A percentile compares a stretch with the other conserved stretches of the same genome.
These are phyloP conservation scores for Cataglyphis rosenhaueri DNA, from an alignment of 2,888 invertebrate genomes.

Conservation along the genomic window DNA sequence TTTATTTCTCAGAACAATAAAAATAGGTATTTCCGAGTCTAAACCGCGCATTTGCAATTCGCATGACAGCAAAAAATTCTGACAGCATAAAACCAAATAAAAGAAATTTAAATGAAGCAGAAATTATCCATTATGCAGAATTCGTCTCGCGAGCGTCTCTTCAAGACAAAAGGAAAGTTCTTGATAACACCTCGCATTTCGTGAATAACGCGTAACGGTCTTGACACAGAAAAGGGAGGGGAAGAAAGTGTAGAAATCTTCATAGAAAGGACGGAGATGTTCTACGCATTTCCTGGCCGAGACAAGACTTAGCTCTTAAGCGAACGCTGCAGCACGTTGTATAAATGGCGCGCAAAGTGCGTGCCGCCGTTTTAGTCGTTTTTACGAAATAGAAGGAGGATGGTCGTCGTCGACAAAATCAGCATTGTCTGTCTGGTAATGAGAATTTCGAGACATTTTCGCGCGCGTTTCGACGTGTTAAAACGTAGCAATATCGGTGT, in stretches of 20 bases:
- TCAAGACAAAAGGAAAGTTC: constrained; percentile 50
- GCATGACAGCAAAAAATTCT: background rate
- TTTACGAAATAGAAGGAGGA: constrained; percentile 57
- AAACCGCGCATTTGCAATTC: background rate
- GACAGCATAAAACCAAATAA: constrained; percentile 4
- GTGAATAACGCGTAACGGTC: constrained; percentile 35
- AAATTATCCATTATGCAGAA: constrained; percentile 33
- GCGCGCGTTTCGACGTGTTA: background rate
- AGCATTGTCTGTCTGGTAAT: constrained; percentile 64
- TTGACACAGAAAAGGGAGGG: constrained; percentile 49
- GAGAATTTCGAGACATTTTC: constrained; percentile 23
- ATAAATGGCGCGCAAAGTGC: constrained; percentile 71
- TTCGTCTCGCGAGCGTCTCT: constrained; percentile 23
- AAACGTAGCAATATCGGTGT: background rate
- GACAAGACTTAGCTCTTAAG: constrained; percentile 78
- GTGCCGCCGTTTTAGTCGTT: constrained; percentile 65
- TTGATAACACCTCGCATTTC: constrained; percentile 47
- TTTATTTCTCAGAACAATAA: background rate
- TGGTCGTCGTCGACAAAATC: constrained; percentile 45
- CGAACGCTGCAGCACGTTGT: constrained; percentile 54
- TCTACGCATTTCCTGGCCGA: constrained; percentile 72
- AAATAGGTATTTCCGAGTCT: constrained; percentile 1
- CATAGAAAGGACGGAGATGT: constrained; percentile 54
- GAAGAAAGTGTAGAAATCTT: constrained; percentile 71
- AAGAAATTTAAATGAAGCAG: constrained; percentile 46